Evolutionary conservation across 1,140 invertebrate species (phyloP).

Genomic region (Probaryconus sp.): DNA sequence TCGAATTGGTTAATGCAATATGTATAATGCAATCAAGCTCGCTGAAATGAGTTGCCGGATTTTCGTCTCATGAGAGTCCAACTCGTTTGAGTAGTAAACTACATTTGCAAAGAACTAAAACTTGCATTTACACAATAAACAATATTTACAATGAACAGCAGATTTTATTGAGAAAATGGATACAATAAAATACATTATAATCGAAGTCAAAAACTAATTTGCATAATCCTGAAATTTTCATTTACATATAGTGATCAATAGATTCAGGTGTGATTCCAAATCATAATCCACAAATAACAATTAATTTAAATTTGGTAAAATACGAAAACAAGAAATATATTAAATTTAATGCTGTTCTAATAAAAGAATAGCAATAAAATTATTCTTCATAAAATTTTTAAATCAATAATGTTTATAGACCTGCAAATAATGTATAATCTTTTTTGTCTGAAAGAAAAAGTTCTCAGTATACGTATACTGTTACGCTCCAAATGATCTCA

Average conservation of each 20-base stretch:
- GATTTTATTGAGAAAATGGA: conserved; percentile 27
- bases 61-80: conserved; percentile 51
- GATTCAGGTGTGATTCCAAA: too few species aligned
- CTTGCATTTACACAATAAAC: conserved; percentile 31
- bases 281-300: too few species aligned
- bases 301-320: too few species aligned
- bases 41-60: conserved; percentile 53
- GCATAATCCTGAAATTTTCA: too few species aligned
- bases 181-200: too few species aligned
- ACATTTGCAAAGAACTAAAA: conserved; percentile 44
- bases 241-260: too few species aligned
- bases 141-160: conserved; percentile 6
- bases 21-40: conserved; percentile 60
- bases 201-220: too few species aligned
- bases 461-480: conserved; percentile 1
- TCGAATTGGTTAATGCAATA: conserved; percentile 54
- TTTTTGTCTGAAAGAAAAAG: conserved; percentile 12
- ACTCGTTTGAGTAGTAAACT: conserved; percentile 35
- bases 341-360: too few species aligned
- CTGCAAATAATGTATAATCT: not conserved
- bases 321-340: too few species aligned
- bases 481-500: conserved; percentile 29
- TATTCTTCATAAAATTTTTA: conserved; percentile 9
- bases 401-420: not conserved
- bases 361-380: too few species aligned